Evolutionary conservation across 2,888 invertebrate genomes (phyloP).

Genomic region (Athetis lepigone): DNA sequence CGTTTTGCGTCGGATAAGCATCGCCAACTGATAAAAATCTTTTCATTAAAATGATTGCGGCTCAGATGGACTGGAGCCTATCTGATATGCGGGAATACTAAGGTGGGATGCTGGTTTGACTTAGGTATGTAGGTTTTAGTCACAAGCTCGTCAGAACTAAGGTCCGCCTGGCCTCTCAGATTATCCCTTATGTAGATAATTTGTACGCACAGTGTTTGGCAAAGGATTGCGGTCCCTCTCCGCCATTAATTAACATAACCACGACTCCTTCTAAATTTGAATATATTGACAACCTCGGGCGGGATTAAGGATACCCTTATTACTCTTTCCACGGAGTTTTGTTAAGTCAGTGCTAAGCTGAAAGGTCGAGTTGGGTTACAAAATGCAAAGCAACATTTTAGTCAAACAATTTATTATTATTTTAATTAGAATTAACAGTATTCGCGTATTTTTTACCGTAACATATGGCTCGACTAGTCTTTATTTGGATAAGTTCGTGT

Average conservation of each 20-base stretch:
- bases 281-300: conserved; percentile 40
- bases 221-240: conserved; percentile 45
- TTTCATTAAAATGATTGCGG: conserved; percentile 34
- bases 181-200: conserved; percentile 55
- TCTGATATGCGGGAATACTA: conserved; percentile 26
- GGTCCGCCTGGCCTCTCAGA: conserved; percentile 43
- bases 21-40: conserved; percentile 29
- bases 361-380: conserved; percentile 26
- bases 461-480: no score
- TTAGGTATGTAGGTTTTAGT: conserved; percentile 10
- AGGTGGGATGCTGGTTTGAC: conserved; percentile 26
- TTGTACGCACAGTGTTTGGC: conserved; percentile 56
- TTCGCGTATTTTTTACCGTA: neutral
- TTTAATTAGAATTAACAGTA: neutral
- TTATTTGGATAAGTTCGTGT: no score
- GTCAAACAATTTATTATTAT: neutral
- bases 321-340: conserved; percentile 38
- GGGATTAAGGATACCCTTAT: conserved; percentile 32
- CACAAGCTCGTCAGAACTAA: conserved; percentile 18
- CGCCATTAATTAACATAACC: conserved; percentile 58
- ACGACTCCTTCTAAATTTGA: conserved; percentile 46
- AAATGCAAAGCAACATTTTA: conserved; percentile 32
- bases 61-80: conserved; percentile 28
- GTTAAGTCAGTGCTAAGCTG: conserved; percentile 38
- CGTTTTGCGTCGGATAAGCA: conserved; percentile 10